Conservation (phyloP, 2,888 invertebrate genomes). For the Amblyjoppa proteus region DNA sequence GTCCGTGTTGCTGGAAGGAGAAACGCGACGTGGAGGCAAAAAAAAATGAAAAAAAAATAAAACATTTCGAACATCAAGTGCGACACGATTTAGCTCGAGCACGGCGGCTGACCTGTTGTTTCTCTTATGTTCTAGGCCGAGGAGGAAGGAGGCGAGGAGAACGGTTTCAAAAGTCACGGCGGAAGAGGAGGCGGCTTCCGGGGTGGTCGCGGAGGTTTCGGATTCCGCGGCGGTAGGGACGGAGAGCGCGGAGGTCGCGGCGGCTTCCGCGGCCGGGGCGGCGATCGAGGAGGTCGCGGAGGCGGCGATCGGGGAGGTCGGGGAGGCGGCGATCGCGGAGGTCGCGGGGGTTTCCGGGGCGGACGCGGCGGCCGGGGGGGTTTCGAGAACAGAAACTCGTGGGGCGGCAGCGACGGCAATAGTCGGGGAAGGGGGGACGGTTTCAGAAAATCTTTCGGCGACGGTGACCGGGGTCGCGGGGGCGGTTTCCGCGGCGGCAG, state of each 20-base stretch:
- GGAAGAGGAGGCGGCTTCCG: slow-evolving; percentile 79
- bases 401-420: slow-evolving; percentile 77
- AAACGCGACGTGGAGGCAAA: slow-evolving; percentile 21
- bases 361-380: slow-evolving; percentile 79
- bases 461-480: slow-evolving; percentile 72
- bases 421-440: slow-evolving; percentile 77
- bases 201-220: slow-evolving; percentile 73
- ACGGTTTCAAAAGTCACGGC: slow-evolving; percentile 77
- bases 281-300: slow-evolving; percentile 71
- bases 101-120: slow-evolving; percentile 81
- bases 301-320: slow-evolving; percentile 73
- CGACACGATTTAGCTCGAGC: slow-evolving; percentile 57
- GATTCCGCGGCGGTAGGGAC: slow-evolving; percentile 71
- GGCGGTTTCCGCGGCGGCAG: slow-evolving; percentile 79
- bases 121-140: slow-evolving; percentile 83
- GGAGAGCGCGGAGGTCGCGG: slow-evolving; percentile 73
- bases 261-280: slow-evolving; percentile 71
- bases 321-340: slow-evolving; percentile 72
- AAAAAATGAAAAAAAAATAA: background rate
- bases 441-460: slow-evolving; percentile 78
- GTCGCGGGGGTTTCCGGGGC: slow-evolving; percentile 69
- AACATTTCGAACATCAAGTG: background rate
- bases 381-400: slow-evolving; percentile 77
- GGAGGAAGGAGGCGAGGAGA: slow-evolving; percentile 80
- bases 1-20: slow-evolving; percentile 24